These are phyloP conservation scores for Timema podura DNA, from an alignment of 2,888 invertebrate genomes.

Conservation along the genomic window DNA sequence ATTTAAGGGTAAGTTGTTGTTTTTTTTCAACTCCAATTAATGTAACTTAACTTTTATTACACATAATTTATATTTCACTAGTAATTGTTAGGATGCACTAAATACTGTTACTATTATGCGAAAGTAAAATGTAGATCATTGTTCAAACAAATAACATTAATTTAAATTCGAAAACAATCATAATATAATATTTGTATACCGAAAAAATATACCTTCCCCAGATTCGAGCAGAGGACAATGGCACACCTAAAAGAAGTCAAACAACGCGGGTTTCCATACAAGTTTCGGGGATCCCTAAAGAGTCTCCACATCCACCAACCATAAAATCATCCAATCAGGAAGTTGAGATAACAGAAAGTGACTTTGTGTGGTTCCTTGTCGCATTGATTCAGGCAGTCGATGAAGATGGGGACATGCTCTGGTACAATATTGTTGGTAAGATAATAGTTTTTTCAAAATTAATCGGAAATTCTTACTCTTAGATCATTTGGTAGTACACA, in stretches of 20 bases:
- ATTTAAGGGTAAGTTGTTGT: constrained; percentile 56
- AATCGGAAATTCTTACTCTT: too few species aligned
- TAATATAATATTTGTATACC: too few species aligned
- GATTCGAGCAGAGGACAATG: constrained; percentile 81
- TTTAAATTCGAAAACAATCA: too few species aligned
- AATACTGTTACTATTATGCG: too few species aligned
- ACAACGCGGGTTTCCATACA: constrained; percentile 71
- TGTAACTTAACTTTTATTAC: not conserved
- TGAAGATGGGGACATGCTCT: constrained; percentile 79
- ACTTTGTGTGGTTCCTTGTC: constrained; percentile 81
- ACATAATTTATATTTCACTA: too few species aligned
- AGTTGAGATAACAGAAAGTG: constrained; percentile 77
- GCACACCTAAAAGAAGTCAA: constrained; percentile 66
- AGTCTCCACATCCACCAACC: constrained; percentile 58
- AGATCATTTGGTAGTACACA: too few species aligned
- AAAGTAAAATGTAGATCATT: too few species aligned
- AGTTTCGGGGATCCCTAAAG: constrained; percentile 56
- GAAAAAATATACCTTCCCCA: constrained; percentile 38
- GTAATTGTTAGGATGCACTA: too few species aligned
- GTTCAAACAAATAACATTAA: too few species aligned
- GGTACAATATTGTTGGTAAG: constrained; percentile 86
- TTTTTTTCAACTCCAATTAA: not conserved
- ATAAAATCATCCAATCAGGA: constrained; percentile 61
- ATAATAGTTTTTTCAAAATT: constrained; percentile 32
- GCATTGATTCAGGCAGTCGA: constrained; percentile 81